Conservation (phyloP, 2,888 invertebrate genomes). For the Opisthograptis luteolata region DNA sequence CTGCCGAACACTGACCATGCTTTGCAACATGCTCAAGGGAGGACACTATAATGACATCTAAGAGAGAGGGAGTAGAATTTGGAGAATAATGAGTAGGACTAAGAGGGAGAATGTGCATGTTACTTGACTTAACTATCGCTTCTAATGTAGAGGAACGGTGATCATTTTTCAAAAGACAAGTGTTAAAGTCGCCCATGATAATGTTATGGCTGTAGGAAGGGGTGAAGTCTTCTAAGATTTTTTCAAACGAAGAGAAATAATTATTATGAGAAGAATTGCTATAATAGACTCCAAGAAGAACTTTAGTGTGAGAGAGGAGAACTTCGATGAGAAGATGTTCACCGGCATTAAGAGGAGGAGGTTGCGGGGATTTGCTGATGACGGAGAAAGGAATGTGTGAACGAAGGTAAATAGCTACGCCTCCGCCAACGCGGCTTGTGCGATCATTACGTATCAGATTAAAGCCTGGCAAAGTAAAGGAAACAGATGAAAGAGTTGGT, state of each 20-base stretch:
- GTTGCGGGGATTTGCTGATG: conserved; percentile 2
- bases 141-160: not conserved
- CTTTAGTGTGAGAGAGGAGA: not conserved
- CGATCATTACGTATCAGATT: conserved; percentile 9
- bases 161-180: conserved; percentile 13
- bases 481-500: too few species aligned
- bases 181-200: conserved; percentile 20
- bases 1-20: conserved; percentile 13
- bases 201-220: conserved; percentile 13
- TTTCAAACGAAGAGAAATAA: conserved; percentile 15
- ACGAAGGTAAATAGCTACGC: conserved; percentile 6
- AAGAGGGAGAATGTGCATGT: conserved; percentile 12
- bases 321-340: conserved; percentile 3
- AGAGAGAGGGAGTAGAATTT: conserved; percentile 6
- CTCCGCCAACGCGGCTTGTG: not conserved
- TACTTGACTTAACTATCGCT: not conserved
- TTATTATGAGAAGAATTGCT: not conserved
- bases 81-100: conserved; percentile 12
- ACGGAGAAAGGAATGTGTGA: conserved; percentile 1
- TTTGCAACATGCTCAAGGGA: conserved; percentile 8
- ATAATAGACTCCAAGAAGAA: conserved; percentile 9
- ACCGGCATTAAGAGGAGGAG: conserved; percentile 1
- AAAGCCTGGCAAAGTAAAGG: too few species aligned
- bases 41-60: conserved; percentile 10
- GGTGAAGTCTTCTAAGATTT: conserved; percentile 4